A percentile compares a stretch with the other conserved stretches of the same genome.
phyloP scores from a whole-genome alignment of 2,888 invertebrate genomes.

The Anticlea derivata region DNA sequence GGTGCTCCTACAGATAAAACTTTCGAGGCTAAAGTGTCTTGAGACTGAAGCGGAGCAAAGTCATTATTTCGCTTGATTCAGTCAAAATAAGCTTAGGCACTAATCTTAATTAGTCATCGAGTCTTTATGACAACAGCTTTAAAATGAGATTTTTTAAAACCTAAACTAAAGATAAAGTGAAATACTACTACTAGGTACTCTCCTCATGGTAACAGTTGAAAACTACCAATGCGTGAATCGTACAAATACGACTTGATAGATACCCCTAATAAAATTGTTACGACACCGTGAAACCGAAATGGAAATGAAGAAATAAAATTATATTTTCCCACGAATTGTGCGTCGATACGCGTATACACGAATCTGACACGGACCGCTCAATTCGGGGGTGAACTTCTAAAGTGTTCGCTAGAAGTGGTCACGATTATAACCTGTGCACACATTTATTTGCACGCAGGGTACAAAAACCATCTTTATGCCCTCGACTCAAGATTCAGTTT shows the following conservation, averaged over 20 bases:
- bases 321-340: conserved; percentile 69
- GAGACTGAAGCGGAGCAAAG: conserved; percentile 35
- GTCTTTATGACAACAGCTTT: conserved; percentile 2
- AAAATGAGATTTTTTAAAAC: too few relatives aligned
- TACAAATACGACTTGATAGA: conserved; percentile 26
- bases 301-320: conserved; percentile 72
- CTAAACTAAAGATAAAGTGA: too few relatives aligned
- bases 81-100: conserved; percentile 31
- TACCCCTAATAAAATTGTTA: conserved; percentile 43
- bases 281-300: conserved; percentile 48
- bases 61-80: conserved; percentile 31
- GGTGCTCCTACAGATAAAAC: conserved; percentile 76
- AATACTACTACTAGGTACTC: too few relatives aligned
- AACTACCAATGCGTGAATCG: conserved; percentile 16
- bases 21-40: conserved; percentile 60
- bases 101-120: conserved; percentile 30
- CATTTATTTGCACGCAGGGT: conserved; percentile 22
- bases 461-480: conserved; percentile 49
- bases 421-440: conserved; percentile 66
- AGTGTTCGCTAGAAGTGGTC: conserved; percentile 81
- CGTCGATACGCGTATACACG: conserved; percentile 64
- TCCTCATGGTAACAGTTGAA: background rate
- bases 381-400: conserved; percentile 76
- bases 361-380: conserved; percentile 79
- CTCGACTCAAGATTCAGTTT: conserved; percentile 47